Percentiles rank a stretch among this genome's conserved stretches.
These are phyloP conservation scores for Archips xylosteana DNA, from an alignment of 2,888 invertebrate species.

Conservation along the genomic window DNA sequence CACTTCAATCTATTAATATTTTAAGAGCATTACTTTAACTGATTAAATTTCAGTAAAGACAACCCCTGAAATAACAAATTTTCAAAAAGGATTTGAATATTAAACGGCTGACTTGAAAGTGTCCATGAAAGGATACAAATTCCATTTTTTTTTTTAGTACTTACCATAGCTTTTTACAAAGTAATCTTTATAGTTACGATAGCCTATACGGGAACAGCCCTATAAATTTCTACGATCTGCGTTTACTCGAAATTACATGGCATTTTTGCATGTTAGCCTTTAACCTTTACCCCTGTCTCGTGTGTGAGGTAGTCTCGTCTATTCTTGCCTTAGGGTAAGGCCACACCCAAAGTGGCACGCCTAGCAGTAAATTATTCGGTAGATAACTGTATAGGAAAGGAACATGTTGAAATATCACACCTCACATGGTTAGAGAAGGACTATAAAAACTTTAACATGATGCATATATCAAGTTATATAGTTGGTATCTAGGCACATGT, in stretches of 20 bases:
- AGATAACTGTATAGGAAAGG: neutral
- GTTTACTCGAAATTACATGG: neutral
- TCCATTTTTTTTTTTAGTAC: neutral
- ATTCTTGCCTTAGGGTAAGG: neutral
- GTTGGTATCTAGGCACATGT: no score
- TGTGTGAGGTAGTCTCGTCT: constrained; percentile 1
- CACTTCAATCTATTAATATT: constrained; percentile 5
- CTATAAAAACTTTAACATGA: no score
- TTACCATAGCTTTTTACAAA: neutral
- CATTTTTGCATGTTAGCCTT: constrained; percentile 8
- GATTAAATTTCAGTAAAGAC: constrained; percentile 18
- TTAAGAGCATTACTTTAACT: constrained; percentile 21
- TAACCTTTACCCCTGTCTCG: constrained; percentile 11
- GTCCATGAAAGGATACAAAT: neutral
- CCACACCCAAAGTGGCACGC: neutral
- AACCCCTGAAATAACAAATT: constrained; percentile 15
- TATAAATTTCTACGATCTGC: neutral
- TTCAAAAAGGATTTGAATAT: constrained; percentile 2
- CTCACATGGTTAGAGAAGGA: no score
- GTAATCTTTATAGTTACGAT: neutral
- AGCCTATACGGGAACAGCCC: neutral
- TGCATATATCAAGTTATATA: no score
- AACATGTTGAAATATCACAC: no score
- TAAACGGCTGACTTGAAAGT: neutral
- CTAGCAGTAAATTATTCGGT: neutral